These are phyloP conservation scores for Lepidurus arcticus DNA, from an alignment of 1,140 invertebrate species.

Conservation along the genomic window DNA sequence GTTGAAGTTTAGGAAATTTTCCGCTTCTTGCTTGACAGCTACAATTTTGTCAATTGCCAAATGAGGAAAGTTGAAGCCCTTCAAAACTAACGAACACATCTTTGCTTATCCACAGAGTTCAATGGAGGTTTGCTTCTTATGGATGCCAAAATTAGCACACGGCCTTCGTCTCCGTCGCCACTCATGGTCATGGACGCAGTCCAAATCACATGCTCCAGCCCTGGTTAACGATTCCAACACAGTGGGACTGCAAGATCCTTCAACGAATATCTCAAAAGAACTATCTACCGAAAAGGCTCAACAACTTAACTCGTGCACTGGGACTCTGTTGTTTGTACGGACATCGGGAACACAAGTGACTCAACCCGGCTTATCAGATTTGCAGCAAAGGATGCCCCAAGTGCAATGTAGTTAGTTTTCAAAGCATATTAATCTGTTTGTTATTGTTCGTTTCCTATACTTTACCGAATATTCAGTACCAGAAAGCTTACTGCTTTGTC, in stretches of 20 bases:
- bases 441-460: too few species aligned
- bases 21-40: too few species aligned
- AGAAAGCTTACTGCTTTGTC: too few species aligned
- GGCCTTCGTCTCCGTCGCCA: not conserved
- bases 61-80: too few species aligned
- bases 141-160: not conserved
- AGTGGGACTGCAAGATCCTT: not conserved
- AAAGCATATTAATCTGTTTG: not conserved
- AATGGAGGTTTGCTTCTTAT: not conserved
- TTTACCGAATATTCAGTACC: too few species aligned
- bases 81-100: not conserved
- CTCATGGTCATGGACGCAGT: not conserved
- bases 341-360: conserved; percentile 28
- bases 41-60: too few species aligned
- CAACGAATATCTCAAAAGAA: not conserved
- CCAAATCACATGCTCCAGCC: not conserved
- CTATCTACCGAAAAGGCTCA: not conserved
- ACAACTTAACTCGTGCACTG: not conserved
- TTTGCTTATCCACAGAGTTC: not conserved
- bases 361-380: conserved; percentile 32
- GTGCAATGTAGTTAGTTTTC: conserved; percentile 9
- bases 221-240: not conserved
- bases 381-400: not conserved
- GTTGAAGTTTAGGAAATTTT: too few species aligned
- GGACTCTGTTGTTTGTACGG: not conserved